Evolutionary conservation across 1,140 invertebrate species (phyloP), one percentile per base, ranked within the genome.

Genomic region (Chironomus striatipennis): DNA sequence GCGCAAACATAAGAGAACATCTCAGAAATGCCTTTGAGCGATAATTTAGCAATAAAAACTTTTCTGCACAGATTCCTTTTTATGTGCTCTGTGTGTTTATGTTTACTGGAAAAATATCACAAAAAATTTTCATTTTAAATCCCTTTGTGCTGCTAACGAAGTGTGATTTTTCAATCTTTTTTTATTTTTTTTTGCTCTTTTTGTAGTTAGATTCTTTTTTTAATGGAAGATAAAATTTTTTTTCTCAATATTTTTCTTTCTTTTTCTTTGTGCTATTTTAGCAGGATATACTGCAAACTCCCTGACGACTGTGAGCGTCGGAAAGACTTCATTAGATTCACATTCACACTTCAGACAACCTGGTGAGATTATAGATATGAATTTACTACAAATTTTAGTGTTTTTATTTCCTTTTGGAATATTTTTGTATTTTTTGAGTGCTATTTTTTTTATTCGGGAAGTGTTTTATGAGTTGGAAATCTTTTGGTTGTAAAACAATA

Each of bases 341-440:
- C 92, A 94, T 83, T 88, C 90, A 78, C 92, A 94, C 86, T 87
- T 94, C 77, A 86, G 92, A 82, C 92, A 94, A 85, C 91, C 92
- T 86, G 91, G 92, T 93, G 84, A 87, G 87, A 84, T 57, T 57
- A 57, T 57, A 24, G 24, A 17, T 34, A 34, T 64, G 17, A n/a
- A 64, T n/a, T 64, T 64, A 64, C 12, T n/a, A 64, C 12, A 64
- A 34, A 34, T 34, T 34, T 73, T 34, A 73, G 18, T 42, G 21
- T 21, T 34, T 34, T 73, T 12, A 73, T 73, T 73, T 34, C 15
- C 20, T 15, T 65, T 34, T 34, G 24, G 2, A 34, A 34, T 34
- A 34, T 34, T 34, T 1, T n/a, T n/a, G n/a, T n/a, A n/a, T n/a
- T n/a, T n/a, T n/a, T n/a, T n/a, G n/a, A n/a, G n/a, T n/a, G 64